phyloP scores from a whole-genome alignment of 2,888 invertebrate genomes.

The Ophion ellenae region DNA sequence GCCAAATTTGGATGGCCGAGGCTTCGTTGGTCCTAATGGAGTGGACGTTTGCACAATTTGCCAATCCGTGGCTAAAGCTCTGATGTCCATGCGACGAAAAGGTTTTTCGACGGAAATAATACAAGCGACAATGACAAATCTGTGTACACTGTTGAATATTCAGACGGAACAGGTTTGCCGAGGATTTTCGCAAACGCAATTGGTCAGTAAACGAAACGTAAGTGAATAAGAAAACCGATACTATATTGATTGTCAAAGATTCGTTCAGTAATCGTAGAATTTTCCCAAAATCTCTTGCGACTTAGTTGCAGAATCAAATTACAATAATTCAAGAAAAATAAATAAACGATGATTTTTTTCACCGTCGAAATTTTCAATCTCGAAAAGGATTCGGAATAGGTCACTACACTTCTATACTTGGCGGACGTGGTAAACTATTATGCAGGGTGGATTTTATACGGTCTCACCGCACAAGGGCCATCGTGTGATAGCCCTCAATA shows the following conservation, averaged over 20 bases:
- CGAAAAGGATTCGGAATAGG: background rate
- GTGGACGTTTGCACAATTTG: constrained; percentile 85
- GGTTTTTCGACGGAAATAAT: constrained; percentile 84
- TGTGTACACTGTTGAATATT: constrained; percentile 86
- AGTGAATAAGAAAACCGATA: background rate
- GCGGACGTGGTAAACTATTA: constrained; percentile 84
- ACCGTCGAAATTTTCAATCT: background rate
- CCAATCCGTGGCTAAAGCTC: constrained; percentile 81
- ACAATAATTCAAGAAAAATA: too few species aligned
- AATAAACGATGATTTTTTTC: too few species aligned
- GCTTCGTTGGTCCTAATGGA: constrained; percentile 69
- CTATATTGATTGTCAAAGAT: background rate
- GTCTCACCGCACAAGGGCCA: constrained; percentile 88
- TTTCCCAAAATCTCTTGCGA: background rate
- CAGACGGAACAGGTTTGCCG: constrained; percentile 86
- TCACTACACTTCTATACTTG: background rate
- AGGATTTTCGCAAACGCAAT: constrained; percentile 86
- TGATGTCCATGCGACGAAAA: constrained; percentile 84
- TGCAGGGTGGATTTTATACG: constrained; percentile 92
- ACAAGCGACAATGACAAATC: constrained; percentile 80
- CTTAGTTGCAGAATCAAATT: background rate
- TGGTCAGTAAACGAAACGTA: constrained; percentile 83
- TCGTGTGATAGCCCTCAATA: constrained; percentile 91
- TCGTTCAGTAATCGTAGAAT: background rate
- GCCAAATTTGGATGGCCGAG: constrained; percentile 69